phyloP scores from a whole-genome alignment of 2,888 invertebrate genomes.

The Drosophila melanosoma region DNA sequence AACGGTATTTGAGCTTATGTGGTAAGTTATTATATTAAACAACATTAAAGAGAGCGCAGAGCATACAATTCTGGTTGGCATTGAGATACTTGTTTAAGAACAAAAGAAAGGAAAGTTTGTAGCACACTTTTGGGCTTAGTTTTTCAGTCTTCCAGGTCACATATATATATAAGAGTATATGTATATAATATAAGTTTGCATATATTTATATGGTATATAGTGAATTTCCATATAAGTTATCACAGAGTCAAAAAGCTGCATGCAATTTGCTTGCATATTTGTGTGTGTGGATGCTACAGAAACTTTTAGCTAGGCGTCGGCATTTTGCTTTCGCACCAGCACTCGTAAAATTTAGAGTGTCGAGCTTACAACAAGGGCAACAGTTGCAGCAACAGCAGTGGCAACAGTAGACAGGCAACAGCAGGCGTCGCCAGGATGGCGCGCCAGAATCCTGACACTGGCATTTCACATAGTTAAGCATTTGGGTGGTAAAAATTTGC shows the following conservation, averaged over 20 bases:
- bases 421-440: slow-evolving; percentile 62
- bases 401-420: slow-evolving; percentile 32
- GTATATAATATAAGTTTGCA: background rate
- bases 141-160: background rate
- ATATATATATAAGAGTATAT: background rate
- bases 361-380: slow-evolving; percentile 41
- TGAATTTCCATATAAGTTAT: slow-evolving; percentile 28
- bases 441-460: slow-evolving; percentile 60
- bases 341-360: slow-evolving; percentile 29
- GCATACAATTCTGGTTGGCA: background rate
- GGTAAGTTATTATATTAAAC: slow-evolving; percentile 20
- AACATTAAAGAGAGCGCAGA: background rate
- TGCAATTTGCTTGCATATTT: slow-evolving; percentile 20
- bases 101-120: background rate
- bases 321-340: slow-evolving; percentile 29
- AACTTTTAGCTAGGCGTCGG: slow-evolving; percentile 20
- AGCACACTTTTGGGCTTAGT: background rate
- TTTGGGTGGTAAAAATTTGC: slow-evolving; percentile 74
- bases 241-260: background rate
- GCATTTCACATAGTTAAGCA: slow-evolving; percentile 60
- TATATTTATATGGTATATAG: slow-evolving; percentile 1
- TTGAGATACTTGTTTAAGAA: background rate
- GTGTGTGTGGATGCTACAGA: slow-evolving; percentile 19
- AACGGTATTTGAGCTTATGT: slow-evolving; percentile 28
- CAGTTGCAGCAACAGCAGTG: slow-evolving; percentile 23